phyloP scores from a whole-genome alignment of 2,797 vertebrate genomes.

The Pogoniulus pusillus region DNA sequence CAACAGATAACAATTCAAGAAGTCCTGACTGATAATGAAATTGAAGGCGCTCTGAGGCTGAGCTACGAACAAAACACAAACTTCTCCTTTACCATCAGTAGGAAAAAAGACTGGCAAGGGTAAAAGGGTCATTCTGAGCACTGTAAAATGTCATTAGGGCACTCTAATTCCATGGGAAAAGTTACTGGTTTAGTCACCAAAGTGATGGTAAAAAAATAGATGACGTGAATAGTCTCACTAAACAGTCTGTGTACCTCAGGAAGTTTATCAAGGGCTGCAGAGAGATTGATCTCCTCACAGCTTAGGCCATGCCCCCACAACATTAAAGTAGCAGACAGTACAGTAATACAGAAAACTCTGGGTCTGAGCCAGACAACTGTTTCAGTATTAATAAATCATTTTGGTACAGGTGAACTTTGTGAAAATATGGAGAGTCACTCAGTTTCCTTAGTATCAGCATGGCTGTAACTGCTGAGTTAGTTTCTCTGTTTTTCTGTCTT shows the following conservation, averaged over 20 bases:
- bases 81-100: slow-evolving; percentile 75
- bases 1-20: slow-evolving; percentile 36
- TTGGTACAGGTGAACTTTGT: not conserved
- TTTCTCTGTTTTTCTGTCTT: not conserved
- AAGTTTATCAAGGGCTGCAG: not conserved
- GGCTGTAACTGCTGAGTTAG: not conserved
- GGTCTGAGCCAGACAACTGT: not conserved
- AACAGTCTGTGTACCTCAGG: not conserved
- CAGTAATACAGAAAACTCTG: not conserved
- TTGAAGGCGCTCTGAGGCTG: slow-evolving; percentile 74
- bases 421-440: not conserved
- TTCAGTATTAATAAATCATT: not conserved
- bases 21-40: slow-evolving; percentile 72
- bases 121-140: slow-evolving; percentile 52
- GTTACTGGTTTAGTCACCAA: not conserved
- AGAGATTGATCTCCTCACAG: not conserved
- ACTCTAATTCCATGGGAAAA: not conserved
- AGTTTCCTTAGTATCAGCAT: not conserved
- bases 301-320: not conserved
- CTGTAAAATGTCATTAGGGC: not conserved
- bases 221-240: not conserved
- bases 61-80: slow-evolving; percentile 76
- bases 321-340: not conserved
- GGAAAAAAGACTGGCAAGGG: slow-evolving; percentile 76
- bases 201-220: not conserved